Conservation (phyloP, 2,113 vertebrate genomes). For the Hippocampus comes region DNA sequence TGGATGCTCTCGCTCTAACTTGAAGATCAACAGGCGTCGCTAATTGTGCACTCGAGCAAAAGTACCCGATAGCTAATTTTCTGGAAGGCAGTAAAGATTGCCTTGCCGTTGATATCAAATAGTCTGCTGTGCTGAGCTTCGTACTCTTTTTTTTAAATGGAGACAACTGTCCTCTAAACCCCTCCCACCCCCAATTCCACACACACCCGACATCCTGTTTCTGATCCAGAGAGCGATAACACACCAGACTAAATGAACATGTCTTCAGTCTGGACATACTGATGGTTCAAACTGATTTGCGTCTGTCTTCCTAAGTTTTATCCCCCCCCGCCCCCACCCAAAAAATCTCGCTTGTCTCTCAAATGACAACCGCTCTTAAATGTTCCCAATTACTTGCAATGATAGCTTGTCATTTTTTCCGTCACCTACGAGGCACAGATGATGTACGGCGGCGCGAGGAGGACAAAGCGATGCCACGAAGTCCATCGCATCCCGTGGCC, state of each 20-base stretch:
- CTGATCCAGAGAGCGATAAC: slow-evolving; percentile 49
- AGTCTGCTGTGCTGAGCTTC: slow-evolving; percentile 14
- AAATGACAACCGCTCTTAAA: neutral
- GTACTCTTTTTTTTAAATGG: slow-evolving; percentile 8
- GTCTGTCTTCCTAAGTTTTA: slow-evolving; percentile 24
- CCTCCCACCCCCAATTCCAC: too few relatives aligned
- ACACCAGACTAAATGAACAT: slow-evolving; percentile 54
- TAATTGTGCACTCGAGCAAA: neutral
- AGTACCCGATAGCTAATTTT: neutral
- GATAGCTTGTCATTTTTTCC: neutral
- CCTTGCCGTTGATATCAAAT: neutral
- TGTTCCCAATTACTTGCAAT: neutral
- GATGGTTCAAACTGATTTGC: slow-evolving; percentile 39
- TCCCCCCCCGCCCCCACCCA: too few relatives aligned
- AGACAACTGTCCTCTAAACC: neutral
- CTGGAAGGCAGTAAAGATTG: neutral
- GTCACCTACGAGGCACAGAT: neutral
- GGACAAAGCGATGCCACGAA: neutral
- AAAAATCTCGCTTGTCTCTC: neutral
- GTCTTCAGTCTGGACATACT: slow-evolving; percentile 48
- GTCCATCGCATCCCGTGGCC: slow-evolving; percentile 49
- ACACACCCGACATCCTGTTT: slow-evolving; percentile 41
- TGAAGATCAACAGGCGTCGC: neutral
- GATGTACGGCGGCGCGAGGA: neutral
- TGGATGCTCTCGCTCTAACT: neutral